phyloP scores from a whole-genome alignment of 2,797 vertebrate genomes.

The Numenius phaeopus region DNA sequence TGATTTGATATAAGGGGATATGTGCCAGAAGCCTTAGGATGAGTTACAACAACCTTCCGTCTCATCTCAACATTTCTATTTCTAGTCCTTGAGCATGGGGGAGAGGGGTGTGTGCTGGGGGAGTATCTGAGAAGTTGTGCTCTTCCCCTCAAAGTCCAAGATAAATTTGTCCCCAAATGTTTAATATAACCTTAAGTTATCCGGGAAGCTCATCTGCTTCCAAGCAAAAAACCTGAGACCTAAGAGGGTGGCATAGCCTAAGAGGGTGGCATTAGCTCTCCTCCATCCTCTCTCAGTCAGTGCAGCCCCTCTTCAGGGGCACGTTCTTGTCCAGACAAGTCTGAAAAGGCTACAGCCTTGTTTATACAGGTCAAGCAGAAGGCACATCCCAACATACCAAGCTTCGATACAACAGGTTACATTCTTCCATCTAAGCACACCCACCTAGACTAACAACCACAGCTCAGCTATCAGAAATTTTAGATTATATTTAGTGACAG shows the following conservation, averaged over 20 bases:
- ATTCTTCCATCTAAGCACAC: constrained; percentile 17
- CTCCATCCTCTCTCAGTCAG: neutral
- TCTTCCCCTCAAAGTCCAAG: neutral
- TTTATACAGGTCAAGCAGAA: constrained; percentile 16
- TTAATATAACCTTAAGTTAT: neutral
- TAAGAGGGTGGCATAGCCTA: neutral
- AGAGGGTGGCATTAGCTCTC: neutral
- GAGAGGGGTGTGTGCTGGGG: neutral
- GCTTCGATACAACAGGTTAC: neutral
- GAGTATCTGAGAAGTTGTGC: neutral
- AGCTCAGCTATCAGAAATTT: neutral
- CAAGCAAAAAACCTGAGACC: accelerated
- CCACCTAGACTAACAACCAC: neutral
- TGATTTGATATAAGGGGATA: neutral
- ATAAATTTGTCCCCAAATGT: neutral
- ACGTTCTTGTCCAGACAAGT: neutral
- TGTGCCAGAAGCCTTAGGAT: neutral
- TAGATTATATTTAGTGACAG: neutral
- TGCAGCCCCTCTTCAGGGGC: neutral
- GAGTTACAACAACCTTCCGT: neutral
- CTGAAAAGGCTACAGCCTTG: neutral
- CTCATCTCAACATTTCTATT: neutral
- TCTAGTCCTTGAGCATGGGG: neutral
- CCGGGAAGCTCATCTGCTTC: neutral
- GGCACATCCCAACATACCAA: neutral